Evolutionary conservation across 1,140 invertebrate genomes (phyloP).

Genomic region (Drosophila teissieri): DNA sequence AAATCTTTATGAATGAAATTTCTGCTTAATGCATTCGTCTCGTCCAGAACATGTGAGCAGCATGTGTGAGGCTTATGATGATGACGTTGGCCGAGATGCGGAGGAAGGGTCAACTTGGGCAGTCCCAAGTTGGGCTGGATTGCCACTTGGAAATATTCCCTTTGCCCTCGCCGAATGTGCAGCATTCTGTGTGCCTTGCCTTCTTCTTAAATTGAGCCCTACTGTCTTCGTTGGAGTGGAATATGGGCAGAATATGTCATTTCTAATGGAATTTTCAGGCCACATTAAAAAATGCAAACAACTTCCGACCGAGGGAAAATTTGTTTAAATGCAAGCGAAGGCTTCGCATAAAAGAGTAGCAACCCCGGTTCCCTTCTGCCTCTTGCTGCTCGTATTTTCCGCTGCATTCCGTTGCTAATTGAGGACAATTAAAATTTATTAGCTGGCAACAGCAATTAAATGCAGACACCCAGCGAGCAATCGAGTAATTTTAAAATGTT

Average conservation of each 20-base stretch:
- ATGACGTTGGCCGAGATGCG: not conserved
- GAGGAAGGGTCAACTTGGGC: conserved; percentile 37
- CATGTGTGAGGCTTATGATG: conserved; percentile 50
- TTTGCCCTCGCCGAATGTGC: conserved; percentile 30
- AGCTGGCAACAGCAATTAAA: conserved; percentile 83
- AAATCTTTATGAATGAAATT: conserved; percentile 77
- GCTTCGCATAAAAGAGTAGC: conserved; percentile 36
- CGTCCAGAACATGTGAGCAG: conserved; percentile 59
- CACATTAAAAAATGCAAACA: conserved; percentile 45
- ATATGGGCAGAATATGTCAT: conserved; percentile 38
- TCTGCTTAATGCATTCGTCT: conserved; percentile 68
- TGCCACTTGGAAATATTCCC: conserved; percentile 13
- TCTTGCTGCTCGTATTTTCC: conserved; percentile 40
- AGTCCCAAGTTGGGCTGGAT: conserved; percentile 3
- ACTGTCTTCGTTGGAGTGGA: conserved; percentile 18
- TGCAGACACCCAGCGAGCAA: conserved; percentile 54
- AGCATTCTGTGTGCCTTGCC: conserved; percentile 15
- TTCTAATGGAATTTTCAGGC: conserved; percentile 59
- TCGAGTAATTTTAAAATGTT: conserved; percentile 47
- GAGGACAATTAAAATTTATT: conserved; percentile 84
- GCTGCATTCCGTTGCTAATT: conserved; percentile 79
- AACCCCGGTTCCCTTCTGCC: conserved; percentile 8
- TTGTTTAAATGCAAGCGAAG: conserved; percentile 54
- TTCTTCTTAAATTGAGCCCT: conserved; percentile 35
- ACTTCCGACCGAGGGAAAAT: conserved; percentile 55